phyloP scores from a whole-genome alignment of 2,113 vertebrate genomes.

The Phrynosoma platyrhinos region DNA sequence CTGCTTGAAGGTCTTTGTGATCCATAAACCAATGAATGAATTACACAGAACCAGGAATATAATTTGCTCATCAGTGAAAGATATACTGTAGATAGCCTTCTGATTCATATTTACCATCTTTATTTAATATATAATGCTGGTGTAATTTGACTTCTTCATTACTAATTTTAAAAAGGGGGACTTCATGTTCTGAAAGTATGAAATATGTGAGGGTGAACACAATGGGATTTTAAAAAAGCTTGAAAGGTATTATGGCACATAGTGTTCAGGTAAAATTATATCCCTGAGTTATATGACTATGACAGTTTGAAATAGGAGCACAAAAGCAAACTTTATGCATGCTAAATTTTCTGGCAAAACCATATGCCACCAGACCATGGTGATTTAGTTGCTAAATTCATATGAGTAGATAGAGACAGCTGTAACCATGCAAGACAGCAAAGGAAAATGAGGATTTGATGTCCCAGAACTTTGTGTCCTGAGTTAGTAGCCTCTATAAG shows the following conservation, averaged over 20 bases:
- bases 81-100: constrained; percentile 35
- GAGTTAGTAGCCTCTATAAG: not conserved
- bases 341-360: constrained; percentile 19
- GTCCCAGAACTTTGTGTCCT: not conserved
- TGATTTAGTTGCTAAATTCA: not conserved
- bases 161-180: constrained; percentile 21
- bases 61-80: constrained; percentile 58
- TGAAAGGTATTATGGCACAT: not conserved
- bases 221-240: not conserved
- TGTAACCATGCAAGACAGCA: not conserved
- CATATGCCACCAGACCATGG: not conserved
- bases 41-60: constrained; percentile 53
- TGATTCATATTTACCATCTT: constrained; percentile 44
- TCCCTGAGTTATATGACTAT: constrained; percentile 14
- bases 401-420: not conserved
- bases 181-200: constrained; percentile 35
- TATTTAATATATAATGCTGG: constrained; percentile 43
- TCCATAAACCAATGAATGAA: constrained; percentile 53
- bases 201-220: not conserved
- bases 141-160: constrained; percentile 28
- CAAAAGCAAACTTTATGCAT: constrained; percentile 19
- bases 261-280: not conserved
- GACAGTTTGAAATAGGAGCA: constrained; percentile 14
- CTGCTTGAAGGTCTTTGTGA: constrained; percentile 59
- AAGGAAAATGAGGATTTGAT: not conserved